Conservation (phyloP, 2,113 vertebrate species). For the Nothocercus nigrocapillus region DNA sequence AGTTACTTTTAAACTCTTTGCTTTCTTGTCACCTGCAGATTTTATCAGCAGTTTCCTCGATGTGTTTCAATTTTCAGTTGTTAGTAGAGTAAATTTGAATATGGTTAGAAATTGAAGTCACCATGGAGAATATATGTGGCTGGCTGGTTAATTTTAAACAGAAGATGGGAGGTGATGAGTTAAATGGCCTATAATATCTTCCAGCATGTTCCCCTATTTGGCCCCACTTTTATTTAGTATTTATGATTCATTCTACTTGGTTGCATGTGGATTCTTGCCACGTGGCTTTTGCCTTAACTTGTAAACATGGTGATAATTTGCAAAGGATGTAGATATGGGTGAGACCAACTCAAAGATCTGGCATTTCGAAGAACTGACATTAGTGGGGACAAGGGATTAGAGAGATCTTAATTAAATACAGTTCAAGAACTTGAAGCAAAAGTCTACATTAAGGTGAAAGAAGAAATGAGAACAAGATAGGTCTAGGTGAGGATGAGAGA, state of each 20-base stretch:
- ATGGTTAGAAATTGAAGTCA: not conserved
- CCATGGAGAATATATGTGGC: not conserved
- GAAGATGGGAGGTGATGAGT: not conserved
- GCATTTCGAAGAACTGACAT: not conserved
- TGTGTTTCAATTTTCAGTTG: not conserved
- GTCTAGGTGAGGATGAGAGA: not conserved
- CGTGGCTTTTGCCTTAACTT: not conserved
- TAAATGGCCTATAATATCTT: not conserved
- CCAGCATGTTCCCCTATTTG: accelerated
- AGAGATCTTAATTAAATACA: not conserved
- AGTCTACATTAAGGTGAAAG: not conserved
- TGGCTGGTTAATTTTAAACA: not conserved
- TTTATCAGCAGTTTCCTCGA: not conserved
- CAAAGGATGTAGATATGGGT: not conserved
- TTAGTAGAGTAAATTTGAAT: not conserved
- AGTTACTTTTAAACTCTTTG: not conserved
- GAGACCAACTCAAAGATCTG: not conserved
- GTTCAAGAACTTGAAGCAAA: not conserved
- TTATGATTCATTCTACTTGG: not conserved
- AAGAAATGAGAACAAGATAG: not conserved
- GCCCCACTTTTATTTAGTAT: not conserved
- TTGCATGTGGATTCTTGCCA: too few relatives aligned
- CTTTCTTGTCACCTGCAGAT: not conserved
- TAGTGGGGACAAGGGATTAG: not conserved
- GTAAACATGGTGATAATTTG: not conserved